phyloP scores from a whole-genome alignment of 2,797 vertebrate genomes.

The Hapalemur alaotrensis region DNA sequence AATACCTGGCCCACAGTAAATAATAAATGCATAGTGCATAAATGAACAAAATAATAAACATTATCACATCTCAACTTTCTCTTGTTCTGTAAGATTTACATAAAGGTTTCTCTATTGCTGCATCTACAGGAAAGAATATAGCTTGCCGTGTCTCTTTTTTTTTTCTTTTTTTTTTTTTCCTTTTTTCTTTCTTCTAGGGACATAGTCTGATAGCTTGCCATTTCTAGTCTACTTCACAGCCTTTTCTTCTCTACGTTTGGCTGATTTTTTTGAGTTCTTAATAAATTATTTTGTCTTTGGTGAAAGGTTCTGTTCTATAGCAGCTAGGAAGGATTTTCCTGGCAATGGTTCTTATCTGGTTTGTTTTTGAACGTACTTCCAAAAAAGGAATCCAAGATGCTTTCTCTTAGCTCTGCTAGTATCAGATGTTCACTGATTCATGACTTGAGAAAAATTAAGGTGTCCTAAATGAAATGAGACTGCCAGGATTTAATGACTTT shows the following conservation, averaged over 20 bases:
- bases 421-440: constrained; percentile 13
- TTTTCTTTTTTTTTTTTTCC: too few relatives aligned
- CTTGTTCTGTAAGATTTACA: background rate
- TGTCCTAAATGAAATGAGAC: constrained; percentile 25
- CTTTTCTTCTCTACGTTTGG: background rate
- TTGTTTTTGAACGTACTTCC: constrained; percentile 13
- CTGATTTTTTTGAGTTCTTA: constrained; percentile 27
- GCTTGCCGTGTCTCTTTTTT: too few relatives aligned
- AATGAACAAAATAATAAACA: background rate
- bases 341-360: background rate
- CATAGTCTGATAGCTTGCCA: background rate
- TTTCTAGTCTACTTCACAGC: background rate
- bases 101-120: background rate
- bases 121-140: background rate
- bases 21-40: background rate
- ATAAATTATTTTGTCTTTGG: constrained; percentile 46
- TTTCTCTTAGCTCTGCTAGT: constrained; percentile 20
- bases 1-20: background rate
- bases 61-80: background rate
- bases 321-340: constrained; percentile 11
- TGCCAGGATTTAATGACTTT: constrained; percentile 19
- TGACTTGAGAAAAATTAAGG: constrained; percentile 46
- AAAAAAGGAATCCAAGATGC: constrained; percentile 37
- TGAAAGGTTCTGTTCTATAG: constrained; percentile 33
- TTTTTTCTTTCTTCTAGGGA: too few relatives aligned